Base-by-base conservation (phyloP, 2,113 vertebrate genomes). In the Spea bombifrons region DNA sequence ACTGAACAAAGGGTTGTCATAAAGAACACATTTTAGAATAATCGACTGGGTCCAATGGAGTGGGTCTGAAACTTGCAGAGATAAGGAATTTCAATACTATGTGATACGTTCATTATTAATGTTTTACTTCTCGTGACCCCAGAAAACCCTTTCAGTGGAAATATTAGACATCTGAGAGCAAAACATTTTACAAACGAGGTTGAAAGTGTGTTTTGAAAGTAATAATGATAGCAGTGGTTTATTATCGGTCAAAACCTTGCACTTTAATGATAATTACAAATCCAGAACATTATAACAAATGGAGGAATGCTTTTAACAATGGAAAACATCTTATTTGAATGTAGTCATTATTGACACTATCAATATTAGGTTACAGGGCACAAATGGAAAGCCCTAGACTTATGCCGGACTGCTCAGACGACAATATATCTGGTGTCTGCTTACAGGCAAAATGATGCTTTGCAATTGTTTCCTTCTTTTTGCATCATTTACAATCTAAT, bases 291-390 rank as follows among this genome's bases (percentile, higher is more conserved):
- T 74, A 74, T 80, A 71, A 74, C 71, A 67, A 65, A 80, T 80
- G 71, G 71, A 61, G 65, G 71, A 68, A 74, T 80, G 78, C 78
- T 80, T 80, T 80, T 74, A 80, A 80, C 71, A 68, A 61, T 68
- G 53, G 74, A 80, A 78, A 80, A 73, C 16, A 80, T 73, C 71
- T 80, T 43, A 80, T 73, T 73, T 67, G 12, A 74, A 74, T 80
- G 78, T 68, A 74, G 64, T n/a, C 66, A 45, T n/a, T 74, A 68
- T 80, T 74, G 78, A 68, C 78, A 74, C 78, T 73, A 68, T 80
- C 71, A 61, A 80, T 80, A 80, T 80, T 80, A 59, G 55, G 63
- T 80, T 80, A 73, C 71, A 74, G 8, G 66, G 78, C 71, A 61
- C 70, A 67, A 47, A 73, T 74, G 65, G 71, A 80, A 74, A 73